Percentiles rank a stretch among this genome's conserved stretches.
Evolutionary conservation across 1,140 invertebrate genomes (phyloP).

Genomic region (Caenorhabditis inopinata): DNA sequence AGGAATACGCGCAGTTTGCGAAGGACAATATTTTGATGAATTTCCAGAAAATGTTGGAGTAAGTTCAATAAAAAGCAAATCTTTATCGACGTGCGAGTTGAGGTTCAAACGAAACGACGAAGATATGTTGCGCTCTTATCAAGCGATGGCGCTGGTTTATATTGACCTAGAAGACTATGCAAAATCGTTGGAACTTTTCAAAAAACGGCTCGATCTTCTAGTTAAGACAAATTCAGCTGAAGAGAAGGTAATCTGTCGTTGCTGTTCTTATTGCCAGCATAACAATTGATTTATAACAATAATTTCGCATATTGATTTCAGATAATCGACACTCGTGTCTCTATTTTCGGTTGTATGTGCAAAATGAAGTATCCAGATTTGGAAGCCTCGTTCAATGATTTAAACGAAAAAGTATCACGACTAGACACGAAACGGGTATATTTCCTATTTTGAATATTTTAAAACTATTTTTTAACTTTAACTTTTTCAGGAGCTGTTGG

Average conservation of each 20-base stretch:
- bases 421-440: background rate
- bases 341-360: background rate
- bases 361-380: background rate
- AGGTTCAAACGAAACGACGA: background rate
- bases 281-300: too few relatives aligned
- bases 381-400: background rate
- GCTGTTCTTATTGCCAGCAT: too few relatives aligned
- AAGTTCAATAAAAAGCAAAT: background rate
- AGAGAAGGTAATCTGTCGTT: background rate
- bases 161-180: background rate
- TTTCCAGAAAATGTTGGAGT: slow-evolving; percentile 13
- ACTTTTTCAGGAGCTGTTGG: background rate
- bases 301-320: background rate
- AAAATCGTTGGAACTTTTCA: background rate
- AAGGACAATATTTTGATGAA: background rate
- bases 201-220: background rate
- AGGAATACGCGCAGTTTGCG: background rate
- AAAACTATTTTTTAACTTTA: background rate
- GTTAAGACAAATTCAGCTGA: background rate
- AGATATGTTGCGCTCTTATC: background rate
- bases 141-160: background rate
- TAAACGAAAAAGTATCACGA: background rate
- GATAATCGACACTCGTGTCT: background rate
- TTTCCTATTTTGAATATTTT: background rate
- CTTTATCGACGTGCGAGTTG: too few relatives aligned